phyloP scores from a whole-genome alignment of 2,113 vertebrate species.

The Ibidorhyncha struthersii region DNA sequence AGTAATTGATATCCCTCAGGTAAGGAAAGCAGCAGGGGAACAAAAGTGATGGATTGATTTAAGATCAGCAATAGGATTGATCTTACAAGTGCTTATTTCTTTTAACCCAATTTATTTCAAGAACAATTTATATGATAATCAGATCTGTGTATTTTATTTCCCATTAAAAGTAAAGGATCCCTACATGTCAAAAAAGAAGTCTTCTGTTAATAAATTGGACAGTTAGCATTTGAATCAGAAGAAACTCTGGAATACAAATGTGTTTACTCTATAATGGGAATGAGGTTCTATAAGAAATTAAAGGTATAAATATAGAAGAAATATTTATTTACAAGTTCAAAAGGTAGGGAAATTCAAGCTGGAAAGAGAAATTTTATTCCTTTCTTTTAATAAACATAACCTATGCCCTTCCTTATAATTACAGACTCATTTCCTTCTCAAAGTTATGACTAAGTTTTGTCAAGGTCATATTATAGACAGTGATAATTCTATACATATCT shows the following conservation, averaged over 20 bases:
- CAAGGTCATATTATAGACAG: not conserved
- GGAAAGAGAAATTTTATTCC: not conserved
- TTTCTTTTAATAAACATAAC: not conserved
- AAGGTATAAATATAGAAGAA: not conserved
- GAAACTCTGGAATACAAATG: not conserved
- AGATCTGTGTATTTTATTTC: not conserved
- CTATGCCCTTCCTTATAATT: not conserved
- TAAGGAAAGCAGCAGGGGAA: not conserved
- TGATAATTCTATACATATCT: not conserved
- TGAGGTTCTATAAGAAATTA: not conserved
- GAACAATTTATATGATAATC: conserved; percentile 42
- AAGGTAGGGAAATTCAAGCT: not conserved
- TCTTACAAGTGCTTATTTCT: not conserved
- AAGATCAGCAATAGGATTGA: not conserved
- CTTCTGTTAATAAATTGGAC: not conserved
- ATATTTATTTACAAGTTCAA: not conserved
- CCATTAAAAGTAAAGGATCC: not conserved
- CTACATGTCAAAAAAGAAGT: not conserved
- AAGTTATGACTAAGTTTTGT: not conserved
- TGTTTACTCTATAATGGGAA: not conserved
- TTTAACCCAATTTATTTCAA: conserved; percentile 3
- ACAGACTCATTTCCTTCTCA: not conserved
- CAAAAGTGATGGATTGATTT: not conserved
- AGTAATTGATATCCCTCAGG: not conserved
- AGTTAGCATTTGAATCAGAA: not conserved